These are phyloP conservation scores for Ridgeia piscesae DNA, from an alignment of 1,140 invertebrate genomes.

Conservation along the genomic window DNA sequence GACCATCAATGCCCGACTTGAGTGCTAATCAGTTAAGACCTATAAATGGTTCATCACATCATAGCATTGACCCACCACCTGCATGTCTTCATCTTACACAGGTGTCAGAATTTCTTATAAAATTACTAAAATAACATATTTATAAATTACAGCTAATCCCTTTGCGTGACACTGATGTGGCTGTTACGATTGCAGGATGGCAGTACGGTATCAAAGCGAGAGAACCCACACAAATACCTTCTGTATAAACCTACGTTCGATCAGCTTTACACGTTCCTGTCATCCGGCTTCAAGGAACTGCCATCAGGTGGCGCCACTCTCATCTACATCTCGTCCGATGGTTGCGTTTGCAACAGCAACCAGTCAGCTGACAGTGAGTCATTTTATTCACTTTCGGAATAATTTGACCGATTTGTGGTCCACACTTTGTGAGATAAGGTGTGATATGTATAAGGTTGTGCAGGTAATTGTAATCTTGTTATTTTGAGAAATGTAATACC, in stretches of 20 bases:
- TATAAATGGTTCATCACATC: too few species aligned
- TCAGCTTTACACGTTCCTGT: slow-evolving; percentile 89
- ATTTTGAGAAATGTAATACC: too few species aligned
- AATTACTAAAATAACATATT: too few species aligned
- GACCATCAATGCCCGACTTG: too few species aligned
- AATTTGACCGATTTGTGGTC: not conserved
- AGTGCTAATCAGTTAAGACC: too few species aligned
- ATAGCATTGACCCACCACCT: too few species aligned
- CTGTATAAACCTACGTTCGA: slow-evolving; percentile 93
- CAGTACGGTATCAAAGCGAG: slow-evolving; percentile 63
- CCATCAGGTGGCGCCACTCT: slow-evolving; percentile 86
- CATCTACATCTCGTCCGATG: slow-evolving; percentile 92
- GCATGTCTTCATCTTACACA: too few species aligned
- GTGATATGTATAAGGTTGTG: not conserved
- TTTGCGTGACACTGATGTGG: not conserved
- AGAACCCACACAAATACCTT: slow-evolving; percentile 96
- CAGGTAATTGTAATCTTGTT: not conserved
- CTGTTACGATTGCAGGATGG: slow-evolving; percentile 17
- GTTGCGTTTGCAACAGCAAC: slow-evolving; percentile 83
- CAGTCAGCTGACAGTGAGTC: slow-evolving; percentile 85
- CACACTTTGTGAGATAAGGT: not conserved
- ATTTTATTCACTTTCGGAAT: not conserved
- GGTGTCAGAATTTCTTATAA: too few species aligned
- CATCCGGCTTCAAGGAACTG: slow-evolving; percentile 91
- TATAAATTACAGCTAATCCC: too few species aligned